Evolutionary conservation across 2,888 invertebrate species (phyloP).

Genomic region (Archips crataeganus): DNA sequence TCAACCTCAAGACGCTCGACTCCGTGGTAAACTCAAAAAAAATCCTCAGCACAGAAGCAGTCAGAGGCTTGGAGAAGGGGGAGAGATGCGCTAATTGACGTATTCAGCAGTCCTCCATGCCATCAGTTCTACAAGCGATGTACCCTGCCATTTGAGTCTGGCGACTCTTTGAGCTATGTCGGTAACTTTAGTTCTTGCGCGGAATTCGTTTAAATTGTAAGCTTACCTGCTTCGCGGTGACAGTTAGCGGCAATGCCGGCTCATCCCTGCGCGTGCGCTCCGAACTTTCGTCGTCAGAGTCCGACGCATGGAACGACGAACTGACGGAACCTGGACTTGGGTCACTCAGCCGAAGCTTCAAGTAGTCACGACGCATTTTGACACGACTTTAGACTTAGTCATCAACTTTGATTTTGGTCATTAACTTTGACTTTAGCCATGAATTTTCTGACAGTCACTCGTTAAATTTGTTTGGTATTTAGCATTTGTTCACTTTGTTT

Average conservation of each 20-base stretch:
- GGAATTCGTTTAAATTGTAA: not conserved
- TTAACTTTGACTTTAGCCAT: not conserved
- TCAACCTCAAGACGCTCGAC: too few relatives aligned
- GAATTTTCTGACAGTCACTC: too few relatives aligned
- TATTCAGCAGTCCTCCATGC: not conserved
- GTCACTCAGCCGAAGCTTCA: constrained; percentile 79
- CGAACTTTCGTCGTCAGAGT: constrained; percentile 76
- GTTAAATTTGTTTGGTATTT: not conserved
- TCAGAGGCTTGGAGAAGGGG: too few relatives aligned
- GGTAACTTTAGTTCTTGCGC: too few relatives aligned
- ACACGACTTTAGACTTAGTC: constrained; percentile 16
- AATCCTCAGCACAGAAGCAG: too few relatives aligned
- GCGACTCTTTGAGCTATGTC: too few relatives aligned
- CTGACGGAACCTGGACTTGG: constrained; percentile 69
- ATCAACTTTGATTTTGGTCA: constrained; percentile 55
- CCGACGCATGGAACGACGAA: constrained; percentile 72
- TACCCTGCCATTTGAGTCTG: too few relatives aligned
- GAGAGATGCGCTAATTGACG: too few relatives aligned
- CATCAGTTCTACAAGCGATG: too few relatives aligned
- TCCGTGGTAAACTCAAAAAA: too few relatives aligned
- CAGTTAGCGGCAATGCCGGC: constrained; percentile 61
- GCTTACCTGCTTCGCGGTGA: constrained; percentile 67
- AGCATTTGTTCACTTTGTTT: constrained; percentile 48
- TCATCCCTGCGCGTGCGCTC: constrained; percentile 66
- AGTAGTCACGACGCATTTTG: constrained; percentile 78